phyloP scores from a whole-genome alignment of 2,113 vertebrate species.

The Carassius gibelio region DNA sequence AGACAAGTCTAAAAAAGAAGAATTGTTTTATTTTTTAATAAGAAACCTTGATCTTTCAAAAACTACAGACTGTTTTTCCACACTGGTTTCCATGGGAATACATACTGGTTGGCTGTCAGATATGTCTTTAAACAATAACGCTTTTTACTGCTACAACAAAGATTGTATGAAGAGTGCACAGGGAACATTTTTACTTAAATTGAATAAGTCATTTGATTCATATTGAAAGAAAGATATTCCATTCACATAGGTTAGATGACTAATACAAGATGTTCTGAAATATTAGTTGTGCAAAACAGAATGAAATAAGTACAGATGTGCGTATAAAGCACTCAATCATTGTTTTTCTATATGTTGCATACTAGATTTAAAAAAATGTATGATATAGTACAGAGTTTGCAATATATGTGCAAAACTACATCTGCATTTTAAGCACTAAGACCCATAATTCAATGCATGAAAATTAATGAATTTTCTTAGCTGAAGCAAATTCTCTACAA shows the following conservation, averaged over 20 bases:
- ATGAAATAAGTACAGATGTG: background rate
- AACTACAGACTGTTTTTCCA: constrained; percentile 12
- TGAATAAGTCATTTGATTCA: background rate
- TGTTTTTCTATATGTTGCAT: background rate
- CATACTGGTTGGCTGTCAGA: constrained; percentile 20
- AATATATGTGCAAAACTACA: background rate
- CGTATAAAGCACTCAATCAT: background rate
- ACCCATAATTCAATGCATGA: too few species aligned
- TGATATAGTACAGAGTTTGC: background rate
- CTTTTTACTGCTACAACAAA: background rate
- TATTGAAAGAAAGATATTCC: background rate
- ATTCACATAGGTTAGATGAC: background rate
- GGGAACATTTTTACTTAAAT: background rate
- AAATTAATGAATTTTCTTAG: background rate
- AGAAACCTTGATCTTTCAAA: constrained; percentile 27
- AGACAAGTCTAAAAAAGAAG: background rate
- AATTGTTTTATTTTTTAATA: background rate
- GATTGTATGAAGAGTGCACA: background rate
- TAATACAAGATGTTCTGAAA: background rate
- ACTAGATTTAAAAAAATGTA: background rate
- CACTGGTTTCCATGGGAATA: constrained; percentile 28
- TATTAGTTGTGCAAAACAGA: background rate
- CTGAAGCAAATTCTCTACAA: background rate
- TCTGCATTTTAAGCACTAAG: background rate
- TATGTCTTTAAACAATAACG: constrained; percentile 13